Evolutionary conservation across 2,113 vertebrate genomes (phyloP), one percentile per base, ranked within the genome.

Genomic region (Crotalus tigris): DNA sequence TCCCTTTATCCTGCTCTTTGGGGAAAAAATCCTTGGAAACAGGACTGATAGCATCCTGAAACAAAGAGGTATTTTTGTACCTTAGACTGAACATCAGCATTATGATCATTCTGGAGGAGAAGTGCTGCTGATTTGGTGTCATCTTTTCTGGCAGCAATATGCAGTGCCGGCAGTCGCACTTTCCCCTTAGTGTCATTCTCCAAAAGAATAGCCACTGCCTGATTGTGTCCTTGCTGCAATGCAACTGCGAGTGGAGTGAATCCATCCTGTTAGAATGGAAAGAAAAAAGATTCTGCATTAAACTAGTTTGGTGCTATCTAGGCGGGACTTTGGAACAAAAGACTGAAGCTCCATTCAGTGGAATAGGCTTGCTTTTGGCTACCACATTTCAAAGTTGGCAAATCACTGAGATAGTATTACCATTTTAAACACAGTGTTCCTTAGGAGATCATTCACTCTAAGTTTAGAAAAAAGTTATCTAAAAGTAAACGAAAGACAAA

Each of bases 151-250:
- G 99, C 99, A 0, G 99, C 99, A 0, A 99, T 99, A 92, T 99
- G 99, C 96, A 99, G 96, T 1, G 99, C 99, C 0, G 99, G 99
- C 86, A 99, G 97, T 15, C 99, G 97, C n/a, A 99, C 99, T 93
- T 99, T 99, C 23, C 99, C 99, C 95, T 99, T 99, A 46, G 99
- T 99, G 95, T 99, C 99, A 0, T 99, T 99, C 95, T 99, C 99
- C 97, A 99, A 95, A 29, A 99, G 97, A 92, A 99, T 97, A 26
- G 99, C 99, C 91, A 99, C 99, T 0, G 99, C 99, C 97, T 99
- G 99, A 96, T 99, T 99, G 97, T 99, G 99, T 64, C 99, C 99
- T 95, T 99, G 99, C 96, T 99, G 99, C 61, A 99, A 98, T 0
- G 99, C 99, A 33, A 99, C 99, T 46, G 99, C 99, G 46, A 99